Base-by-base conservation (phyloP, 1,140 invertebrate genomes). In the Sarcophaga bullata region DNA sequence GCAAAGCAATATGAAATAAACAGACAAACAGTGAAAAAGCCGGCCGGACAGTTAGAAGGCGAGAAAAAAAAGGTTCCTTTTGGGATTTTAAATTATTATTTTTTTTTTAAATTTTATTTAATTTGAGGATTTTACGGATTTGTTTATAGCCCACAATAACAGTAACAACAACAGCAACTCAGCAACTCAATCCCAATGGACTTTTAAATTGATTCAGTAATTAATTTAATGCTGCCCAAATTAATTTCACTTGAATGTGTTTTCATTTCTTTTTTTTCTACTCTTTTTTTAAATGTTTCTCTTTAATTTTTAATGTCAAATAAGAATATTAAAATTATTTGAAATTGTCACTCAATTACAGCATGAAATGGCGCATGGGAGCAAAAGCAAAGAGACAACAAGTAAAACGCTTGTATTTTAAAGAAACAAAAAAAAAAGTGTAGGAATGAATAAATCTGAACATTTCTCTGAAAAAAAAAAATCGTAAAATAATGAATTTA, bases 331-430 rank as follows among this genome's bases (percentile, higher is more conserved):
- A 50, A 78, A 78, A 50, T 78, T 17, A 52, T 48, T 50, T 78
- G 17, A 78, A 78, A 78, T 78, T 78, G 75, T 78, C 75, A 78
- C 75, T 19, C 50, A 78, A 78, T 78, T 78, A 78, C 50, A 78
- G 19, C 25, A 37, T 37, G 25, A 37, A 37, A 37, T 37, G 25
- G 25, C 4, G 1, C 25, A 37, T 4, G 4, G 25, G 25, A 2
- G 1, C 25, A 37, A 37, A 37, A 37, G 25, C 25, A 37, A 37
- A 37, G 1, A 37, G 25, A 4, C 4, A 37, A 37, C 25, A 4
- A 37, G 4, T 37, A 37, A 37, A 37, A 37, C 4, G 25, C 25
- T 37, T 37, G 25, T 37, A 37, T 37, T 37, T 37, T 37, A 4
- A 37, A 37, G 25, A 37, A 37, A 37, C 1, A 37, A 37, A 37